Conservation (phyloP, 2,797 vertebrate genomes). For the Cyclopterus lumpus region DNA sequence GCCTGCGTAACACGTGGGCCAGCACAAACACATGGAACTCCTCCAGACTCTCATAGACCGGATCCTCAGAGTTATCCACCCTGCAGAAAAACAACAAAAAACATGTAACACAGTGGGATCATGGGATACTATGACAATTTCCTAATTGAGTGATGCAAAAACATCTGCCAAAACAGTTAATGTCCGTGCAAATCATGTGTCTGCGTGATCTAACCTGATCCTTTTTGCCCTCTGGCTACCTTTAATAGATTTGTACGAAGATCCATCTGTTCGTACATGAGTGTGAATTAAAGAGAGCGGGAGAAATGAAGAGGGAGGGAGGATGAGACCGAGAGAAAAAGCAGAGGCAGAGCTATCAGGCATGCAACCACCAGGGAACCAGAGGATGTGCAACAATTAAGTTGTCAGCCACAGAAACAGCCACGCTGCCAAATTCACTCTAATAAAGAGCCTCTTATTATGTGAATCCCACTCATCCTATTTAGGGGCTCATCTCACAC, state of each 20-base stretch:
- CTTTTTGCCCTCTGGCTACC: conserved; percentile 19
- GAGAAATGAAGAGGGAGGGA: conserved; percentile 8
- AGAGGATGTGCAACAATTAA: conserved; percentile 76
- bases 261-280: conserved; percentile 37
- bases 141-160: conserved; percentile 17
- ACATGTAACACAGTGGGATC: conserved; percentile 23
- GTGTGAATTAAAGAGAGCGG: conserved; percentile 29
- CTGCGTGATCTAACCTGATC: conserved; percentile 29
- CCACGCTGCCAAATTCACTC: conserved; percentile 65
- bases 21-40: conserved; percentile 98
- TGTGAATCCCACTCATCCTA: conserved; percentile 75
- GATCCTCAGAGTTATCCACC: conserved; percentile 95
- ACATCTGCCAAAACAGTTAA: conserved; percentile 25
- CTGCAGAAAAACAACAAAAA: conserved; percentile 70
- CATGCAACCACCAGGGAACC: conserved; percentile 65
- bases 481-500: conserved; percentile 75
- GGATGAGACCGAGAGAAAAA: conserved; percentile 22
- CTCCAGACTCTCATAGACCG: conserved; percentile 97
- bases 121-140: conserved; percentile 25
- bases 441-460: conserved; percentile 85
- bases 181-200: conserved; percentile 6
- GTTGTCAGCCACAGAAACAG: conserved; percentile 73
- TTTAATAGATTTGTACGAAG: conserved; percentile 19
- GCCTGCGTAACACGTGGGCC: conserved; percentile 93
- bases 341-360: conserved; percentile 60